Evolutionary conservation across 2,113 vertebrate genomes (phyloP).

Genomic region (Zosterops lateralis): DNA sequence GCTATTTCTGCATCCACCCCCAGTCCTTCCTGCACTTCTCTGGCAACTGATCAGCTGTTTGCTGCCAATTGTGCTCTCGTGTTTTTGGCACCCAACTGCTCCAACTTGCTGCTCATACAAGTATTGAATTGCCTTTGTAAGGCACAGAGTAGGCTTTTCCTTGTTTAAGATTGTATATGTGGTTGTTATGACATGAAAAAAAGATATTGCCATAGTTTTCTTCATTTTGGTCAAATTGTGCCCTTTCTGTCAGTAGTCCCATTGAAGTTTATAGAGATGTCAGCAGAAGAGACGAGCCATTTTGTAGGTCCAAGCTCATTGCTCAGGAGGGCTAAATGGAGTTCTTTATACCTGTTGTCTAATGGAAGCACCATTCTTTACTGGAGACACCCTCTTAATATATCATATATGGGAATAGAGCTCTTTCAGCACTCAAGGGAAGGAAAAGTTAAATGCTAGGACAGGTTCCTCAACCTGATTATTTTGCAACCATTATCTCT

Average conservation of each 20-base stretch:
- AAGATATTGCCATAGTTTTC: not conserved
- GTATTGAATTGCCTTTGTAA: constrained; percentile 29
- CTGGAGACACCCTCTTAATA: not conserved
- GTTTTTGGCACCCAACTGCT: constrained; percentile 20
- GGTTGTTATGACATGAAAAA: not conserved
- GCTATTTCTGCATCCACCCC: constrained; percentile 12
- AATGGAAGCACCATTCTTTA: not conserved
- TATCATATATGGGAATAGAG: not conserved
- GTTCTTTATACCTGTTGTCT: not conserved
- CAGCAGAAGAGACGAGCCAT: not conserved
- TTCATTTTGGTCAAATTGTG: not conserved
- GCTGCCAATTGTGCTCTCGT: constrained; percentile 31
- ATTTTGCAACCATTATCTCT: not conserved
- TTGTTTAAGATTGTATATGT: not conserved
- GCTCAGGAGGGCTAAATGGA: not conserved
- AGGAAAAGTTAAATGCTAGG: not conserved
- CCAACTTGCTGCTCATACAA: constrained; percentile 6
- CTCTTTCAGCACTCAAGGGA: not conserved
- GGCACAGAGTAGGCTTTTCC: not conserved
- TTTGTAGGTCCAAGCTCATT: not conserved
- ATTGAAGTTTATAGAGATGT: not conserved
- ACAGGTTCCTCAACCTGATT: not conserved
- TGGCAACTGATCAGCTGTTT: constrained; percentile 6
- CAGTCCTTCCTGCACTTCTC: not conserved
- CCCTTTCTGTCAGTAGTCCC: not conserved